Evolutionary conservation across 2,113 vertebrate species (phyloP).

Genomic region (Lontra canadensis): DNA sequence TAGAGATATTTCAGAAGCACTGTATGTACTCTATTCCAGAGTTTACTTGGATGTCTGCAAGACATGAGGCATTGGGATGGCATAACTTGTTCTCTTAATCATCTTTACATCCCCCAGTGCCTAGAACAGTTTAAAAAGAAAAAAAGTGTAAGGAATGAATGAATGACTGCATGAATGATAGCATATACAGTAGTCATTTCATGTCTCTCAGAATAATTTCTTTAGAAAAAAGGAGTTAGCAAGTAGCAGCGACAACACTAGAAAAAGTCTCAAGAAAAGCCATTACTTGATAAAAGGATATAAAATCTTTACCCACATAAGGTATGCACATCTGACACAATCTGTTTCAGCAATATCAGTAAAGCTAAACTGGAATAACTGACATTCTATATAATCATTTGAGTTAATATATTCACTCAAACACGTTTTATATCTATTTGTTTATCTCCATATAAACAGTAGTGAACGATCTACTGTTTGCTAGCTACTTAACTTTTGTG

Average conservation of each 20-base stretch:
- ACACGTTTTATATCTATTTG: slow-evolving; percentile 63
- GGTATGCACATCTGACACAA: background rate
- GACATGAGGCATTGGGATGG: background rate
- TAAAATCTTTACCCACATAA: slow-evolving; percentile 20
- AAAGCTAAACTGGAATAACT: slow-evolving; percentile 64
- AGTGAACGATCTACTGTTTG: slow-evolving; percentile 72
- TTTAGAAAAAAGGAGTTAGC: background rate
- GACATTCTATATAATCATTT: slow-evolving; percentile 49
- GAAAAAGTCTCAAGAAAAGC: background rate
- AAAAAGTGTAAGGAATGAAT: background rate
- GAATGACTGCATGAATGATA: background rate
- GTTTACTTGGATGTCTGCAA: background rate
- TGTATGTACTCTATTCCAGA: background rate
- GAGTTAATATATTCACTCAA: slow-evolving; percentile 54
- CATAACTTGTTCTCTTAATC: background rate
- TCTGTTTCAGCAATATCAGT: slow-evolving; percentile 10
- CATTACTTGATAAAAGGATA: background rate
- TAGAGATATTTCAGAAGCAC: background rate
- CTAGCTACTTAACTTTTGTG: slow-evolving; percentile 76
- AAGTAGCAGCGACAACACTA: background rate
- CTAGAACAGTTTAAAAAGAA: background rate
- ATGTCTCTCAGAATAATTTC: background rate
- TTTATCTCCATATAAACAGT: slow-evolving; percentile 67
- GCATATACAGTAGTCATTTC: background rate
- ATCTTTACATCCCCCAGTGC: background rate